A percentile compares a stretch with the other conserved stretches of the same genome.
phyloP scores from a whole-genome alignment of 2,888 invertebrate species.

The Phengaris alcon region DNA sequence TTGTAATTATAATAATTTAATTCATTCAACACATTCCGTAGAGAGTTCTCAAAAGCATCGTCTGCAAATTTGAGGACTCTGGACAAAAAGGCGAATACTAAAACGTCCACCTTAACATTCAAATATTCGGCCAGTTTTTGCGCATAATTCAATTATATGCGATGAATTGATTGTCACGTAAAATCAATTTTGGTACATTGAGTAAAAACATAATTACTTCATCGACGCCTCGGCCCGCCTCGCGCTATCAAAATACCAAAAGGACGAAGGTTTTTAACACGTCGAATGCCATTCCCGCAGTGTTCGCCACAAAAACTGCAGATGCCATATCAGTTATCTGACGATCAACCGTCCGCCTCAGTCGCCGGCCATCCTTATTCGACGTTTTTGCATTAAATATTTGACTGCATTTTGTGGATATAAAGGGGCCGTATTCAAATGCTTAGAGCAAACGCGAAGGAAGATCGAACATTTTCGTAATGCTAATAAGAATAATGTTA shows the following conservation, averaged over 20 bases:
- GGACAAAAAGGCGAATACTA: not conserved
- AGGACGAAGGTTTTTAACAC: slow-evolving; percentile 18
- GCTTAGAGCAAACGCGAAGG: not conserved
- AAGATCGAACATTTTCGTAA: not conserved
- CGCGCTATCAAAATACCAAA: slow-evolving; percentile 36
- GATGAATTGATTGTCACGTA: slow-evolving; percentile 28
- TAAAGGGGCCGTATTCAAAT: not conserved
- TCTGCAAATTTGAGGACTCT: not conserved
- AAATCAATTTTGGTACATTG: slow-evolving; percentile 24
- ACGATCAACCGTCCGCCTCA: slow-evolving; percentile 19
- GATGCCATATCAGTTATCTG: slow-evolving; percentile 25
- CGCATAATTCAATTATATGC: slow-evolving; percentile 24
- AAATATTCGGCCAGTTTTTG: slow-evolving; percentile 16
- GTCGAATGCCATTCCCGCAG: slow-evolving; percentile 24
- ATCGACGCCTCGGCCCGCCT: slow-evolving; percentile 28
- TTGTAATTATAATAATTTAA: not conserved
- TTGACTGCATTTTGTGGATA: slow-evolving; percentile 7
- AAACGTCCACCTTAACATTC: slow-evolving; percentile 16
- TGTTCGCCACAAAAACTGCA: slow-evolving; percentile 17
- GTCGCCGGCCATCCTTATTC: slow-evolving; percentile 5
- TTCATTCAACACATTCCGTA: not conserved
- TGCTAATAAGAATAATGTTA: not conserved
- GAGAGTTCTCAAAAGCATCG: not conserved
- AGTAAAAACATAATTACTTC: slow-evolving; percentile 33
- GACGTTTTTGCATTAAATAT: slow-evolving; percentile 4